These are phyloP conservation scores for Herpetotheres cachinnans DNA, from an alignment of 2,113 vertebrate genomes.

Conservation along the genomic window DNA sequence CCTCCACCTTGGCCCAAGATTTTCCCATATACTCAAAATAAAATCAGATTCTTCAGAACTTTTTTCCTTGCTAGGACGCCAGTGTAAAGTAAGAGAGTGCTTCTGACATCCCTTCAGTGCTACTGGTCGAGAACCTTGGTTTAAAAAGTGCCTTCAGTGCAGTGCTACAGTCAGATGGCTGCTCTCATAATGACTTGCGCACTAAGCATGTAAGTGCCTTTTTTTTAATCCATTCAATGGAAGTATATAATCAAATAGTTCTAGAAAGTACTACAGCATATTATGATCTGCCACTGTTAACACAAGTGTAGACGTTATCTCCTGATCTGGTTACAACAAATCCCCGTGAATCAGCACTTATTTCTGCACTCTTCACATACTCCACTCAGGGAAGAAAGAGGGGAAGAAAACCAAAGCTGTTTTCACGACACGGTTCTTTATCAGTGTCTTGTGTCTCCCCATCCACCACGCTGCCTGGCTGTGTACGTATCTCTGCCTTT, in stretches of 20 bases:
- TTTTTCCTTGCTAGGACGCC: neutral
- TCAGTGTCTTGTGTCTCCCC: neutral
- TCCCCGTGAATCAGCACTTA: neutral
- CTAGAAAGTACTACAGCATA: neutral
- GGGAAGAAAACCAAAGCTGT: neutral
- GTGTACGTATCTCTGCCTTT: neutral
- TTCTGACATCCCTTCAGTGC: neutral
- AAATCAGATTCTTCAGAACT: neutral
- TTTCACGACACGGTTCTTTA: neutral
- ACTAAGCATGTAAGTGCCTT: neutral
- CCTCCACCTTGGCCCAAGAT: neutral
- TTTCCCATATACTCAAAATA: neutral
- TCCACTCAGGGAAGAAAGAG: neutral
- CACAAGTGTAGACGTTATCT: neutral
- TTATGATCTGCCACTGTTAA: neutral
- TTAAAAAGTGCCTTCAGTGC: neutral
- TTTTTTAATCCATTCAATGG: neutral
- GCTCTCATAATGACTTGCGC: neutral
- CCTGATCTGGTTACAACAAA: neutral
- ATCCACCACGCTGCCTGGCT: accelerated
- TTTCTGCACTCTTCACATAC: neutral
- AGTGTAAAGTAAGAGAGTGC: neutral
- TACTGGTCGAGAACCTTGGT: neutral
- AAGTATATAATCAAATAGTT: neutral
- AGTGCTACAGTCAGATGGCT: neutral